Base-by-base conservation (phyloP, 2,888 invertebrate species). In the Philereme transversata region DNA sequence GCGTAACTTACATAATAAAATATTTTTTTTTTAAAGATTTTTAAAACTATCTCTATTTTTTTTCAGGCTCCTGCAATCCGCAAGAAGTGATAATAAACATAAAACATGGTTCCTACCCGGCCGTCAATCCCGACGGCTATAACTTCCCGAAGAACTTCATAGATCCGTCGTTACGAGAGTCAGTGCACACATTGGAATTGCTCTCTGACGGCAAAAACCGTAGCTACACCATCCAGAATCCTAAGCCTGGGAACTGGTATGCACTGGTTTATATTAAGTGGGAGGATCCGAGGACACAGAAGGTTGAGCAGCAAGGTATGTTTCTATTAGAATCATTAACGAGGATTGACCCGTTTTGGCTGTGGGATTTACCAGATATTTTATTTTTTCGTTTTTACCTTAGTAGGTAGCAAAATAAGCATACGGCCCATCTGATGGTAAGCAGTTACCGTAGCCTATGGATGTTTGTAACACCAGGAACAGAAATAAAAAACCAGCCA, bases 21-120 rank as follows among this genome's bases (percentile, higher is more conserved):
- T n/a, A n/a, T n/a, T n/a, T n/a, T n/a, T n/a, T n/a, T n/a, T n/a
- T n/a, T n/a, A n/a, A n/a, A n/a, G n/a, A n/a, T n/a, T n/a, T n/a
- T n/a, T n/a, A 22, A 22, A 22, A 22, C 22, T n/a, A n/a, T n/a
- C n/a, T n/a, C 22, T 22, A 22, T 22, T 22, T 11, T 7, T 33
- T 84, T 84, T 3, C 84, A 87, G 94, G 95, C 45, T 93, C 94
- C 65, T 95, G 95, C 78, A 83, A 86, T 50, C 90, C 94, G 4
- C 92, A 93, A 75, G 93, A 95, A 74, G 94, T 96, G 53, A 90
- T 95, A 68, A 88, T 95, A 72, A 94, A 96, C 77, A 84, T 98
- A 57, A 97, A 97, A 81, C 94, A 96, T 71, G 96, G 96, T 10
- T 95, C 97, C 50, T 95, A 96, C 75, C 97, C 98, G 33, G 95